Conservation (phyloP, 2,113 vertebrate species). For the Petrocephalus microphthalmus region DNA sequence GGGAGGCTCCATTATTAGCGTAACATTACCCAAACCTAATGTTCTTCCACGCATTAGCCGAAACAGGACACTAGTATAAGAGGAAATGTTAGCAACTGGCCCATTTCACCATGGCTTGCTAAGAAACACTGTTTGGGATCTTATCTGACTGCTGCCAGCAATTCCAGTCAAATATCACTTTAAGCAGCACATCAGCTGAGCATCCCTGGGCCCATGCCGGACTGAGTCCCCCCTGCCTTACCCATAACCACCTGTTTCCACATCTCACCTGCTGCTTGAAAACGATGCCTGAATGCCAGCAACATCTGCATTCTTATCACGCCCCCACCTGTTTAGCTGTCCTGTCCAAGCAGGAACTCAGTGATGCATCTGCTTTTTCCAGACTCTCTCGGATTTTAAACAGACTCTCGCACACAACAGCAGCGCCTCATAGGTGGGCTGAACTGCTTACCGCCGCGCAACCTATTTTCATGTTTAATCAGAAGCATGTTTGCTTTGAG, state of each 20-base stretch:
- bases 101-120: neutral
- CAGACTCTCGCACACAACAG: neutral
- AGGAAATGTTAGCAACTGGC: neutral
- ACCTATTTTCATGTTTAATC: neutral
- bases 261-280: neutral
- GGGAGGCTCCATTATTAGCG: neutral
- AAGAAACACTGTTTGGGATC: neutral
- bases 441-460: neutral
- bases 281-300: neutral
- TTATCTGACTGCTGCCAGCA: neutral
- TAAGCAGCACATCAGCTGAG: neutral
- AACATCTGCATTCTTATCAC: conserved; percentile 1
- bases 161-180: neutral
- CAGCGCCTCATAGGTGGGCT: neutral
- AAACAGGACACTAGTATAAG: neutral
- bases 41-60: neutral
- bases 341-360: neutral
- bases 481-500: neutral
- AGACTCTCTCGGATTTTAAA: neutral
- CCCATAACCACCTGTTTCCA: neutral
- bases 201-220: neutral
- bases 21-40: neutral
- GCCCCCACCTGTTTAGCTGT: neutral
- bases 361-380: neutral
- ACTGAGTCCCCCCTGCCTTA: neutral